A percentile compares a stretch with the other conserved stretches of the same genome.
phyloP scores from a whole-genome alignment of 2,888 invertebrate genomes.

The Thymelicus acteon region DNA sequence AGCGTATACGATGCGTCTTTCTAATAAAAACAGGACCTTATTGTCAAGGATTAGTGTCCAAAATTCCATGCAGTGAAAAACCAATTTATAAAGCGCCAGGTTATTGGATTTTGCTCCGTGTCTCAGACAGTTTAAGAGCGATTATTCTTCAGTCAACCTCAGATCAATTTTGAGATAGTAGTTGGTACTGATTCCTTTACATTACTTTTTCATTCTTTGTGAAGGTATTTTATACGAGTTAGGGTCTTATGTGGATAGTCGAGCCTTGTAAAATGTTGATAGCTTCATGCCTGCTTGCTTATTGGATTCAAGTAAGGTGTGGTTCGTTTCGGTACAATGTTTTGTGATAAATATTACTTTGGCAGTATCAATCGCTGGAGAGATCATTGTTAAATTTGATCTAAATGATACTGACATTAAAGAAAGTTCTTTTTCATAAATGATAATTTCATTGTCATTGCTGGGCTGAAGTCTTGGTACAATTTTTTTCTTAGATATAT shows the following conservation, averaged over 20 bases:
- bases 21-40: slow-evolving; percentile 51
- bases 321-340: slow-evolving; percentile 41
- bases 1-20: slow-evolving; percentile 58
- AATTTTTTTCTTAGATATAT: too few relatives aligned
- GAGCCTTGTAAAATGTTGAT: slow-evolving; percentile 45
- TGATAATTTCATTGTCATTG: too few relatives aligned
- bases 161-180: slow-evolving; percentile 83
- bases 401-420: background rate
- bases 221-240: slow-evolving; percentile 81
- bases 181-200: slow-evolving; percentile 82
- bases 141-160: slow-evolving; percentile 50
- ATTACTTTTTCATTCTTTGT: slow-evolving; percentile 83
- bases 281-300: slow-evolving; percentile 45
- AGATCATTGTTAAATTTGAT: background rate
- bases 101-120: slow-evolving; percentile 56
- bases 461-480: too few relatives aligned
- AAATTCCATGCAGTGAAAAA: slow-evolving; percentile 54
- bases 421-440: too few relatives aligned
- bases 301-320: slow-evolving; percentile 45
- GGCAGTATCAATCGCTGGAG: background rate
- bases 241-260: slow-evolving; percentile 79
- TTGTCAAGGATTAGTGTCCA: slow-evolving; percentile 23
- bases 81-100: slow-evolving; percentile 62
- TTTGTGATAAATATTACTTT: slow-evolving; percentile 4
- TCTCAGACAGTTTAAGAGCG: slow-evolving; percentile 34